These are phyloP conservation scores for Pseudomyrmex pallidus DNA, from an alignment of 1,140 invertebrate species.

Conservation along the genomic window DNA sequence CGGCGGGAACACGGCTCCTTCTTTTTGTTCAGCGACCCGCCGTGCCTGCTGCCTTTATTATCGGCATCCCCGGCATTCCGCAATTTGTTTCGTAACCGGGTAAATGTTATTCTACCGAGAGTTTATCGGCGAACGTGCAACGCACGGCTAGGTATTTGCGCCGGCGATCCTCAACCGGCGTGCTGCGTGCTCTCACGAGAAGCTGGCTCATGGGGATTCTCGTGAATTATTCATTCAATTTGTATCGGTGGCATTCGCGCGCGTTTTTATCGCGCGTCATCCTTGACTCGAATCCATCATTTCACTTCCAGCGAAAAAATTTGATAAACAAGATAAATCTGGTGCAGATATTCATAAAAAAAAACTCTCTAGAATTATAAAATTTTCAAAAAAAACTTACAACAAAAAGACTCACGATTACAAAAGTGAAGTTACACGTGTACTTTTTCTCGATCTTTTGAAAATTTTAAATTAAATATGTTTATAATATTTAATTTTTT, in stretches of 20 bases:
- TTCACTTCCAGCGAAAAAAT: not conserved
- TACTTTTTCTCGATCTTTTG: too few relatives aligned
- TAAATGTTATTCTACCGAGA: slow-evolving; percentile 53
- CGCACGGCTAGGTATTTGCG: slow-evolving; percentile 46
- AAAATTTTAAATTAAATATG: too few relatives aligned
- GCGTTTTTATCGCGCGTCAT: slow-evolving; percentile 21
- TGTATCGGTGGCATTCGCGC: slow-evolving; percentile 34
- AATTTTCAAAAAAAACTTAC: not conserved
- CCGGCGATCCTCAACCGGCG: slow-evolving; percentile 28
- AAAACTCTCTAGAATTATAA: not conserved
- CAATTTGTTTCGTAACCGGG: slow-evolving; percentile 56
- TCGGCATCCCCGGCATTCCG: slow-evolving; percentile 52
- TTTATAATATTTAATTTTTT: too few relatives aligned
- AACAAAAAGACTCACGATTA: not conserved
- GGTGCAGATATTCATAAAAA: not conserved
- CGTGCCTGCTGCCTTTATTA: slow-evolving; percentile 48
- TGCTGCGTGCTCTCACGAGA: not conserved
- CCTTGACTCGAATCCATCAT: slow-evolving; percentile 32
- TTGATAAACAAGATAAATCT: not conserved
- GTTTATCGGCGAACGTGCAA: slow-evolving; percentile 45
- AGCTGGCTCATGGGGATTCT: slow-evolving; percentile 19
- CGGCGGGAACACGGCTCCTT: slow-evolving; percentile 4
- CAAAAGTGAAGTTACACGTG: too few relatives aligned
- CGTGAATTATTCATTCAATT: slow-evolving; percentile 60
- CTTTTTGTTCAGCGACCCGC: slow-evolving; percentile 38